These are phyloP conservation scores for Delphinus delphis DNA, from an alignment of 2,113 vertebrate genomes.

Conservation along the genomic window DNA sequence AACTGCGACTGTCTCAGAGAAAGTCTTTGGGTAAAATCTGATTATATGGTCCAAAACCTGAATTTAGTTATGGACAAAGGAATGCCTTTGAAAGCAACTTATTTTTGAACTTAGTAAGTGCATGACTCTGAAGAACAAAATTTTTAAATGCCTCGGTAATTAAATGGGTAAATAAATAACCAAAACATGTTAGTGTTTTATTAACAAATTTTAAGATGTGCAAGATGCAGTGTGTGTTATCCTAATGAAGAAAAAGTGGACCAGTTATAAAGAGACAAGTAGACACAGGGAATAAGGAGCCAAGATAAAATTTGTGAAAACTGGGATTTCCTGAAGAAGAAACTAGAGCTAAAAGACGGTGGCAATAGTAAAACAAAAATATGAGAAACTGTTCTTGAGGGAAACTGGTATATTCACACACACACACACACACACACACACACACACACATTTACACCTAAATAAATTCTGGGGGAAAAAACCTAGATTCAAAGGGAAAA, in stretches of 20 bases:
- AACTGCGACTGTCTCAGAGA: background rate
- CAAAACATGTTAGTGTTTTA: background rate
- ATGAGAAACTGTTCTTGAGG: background rate
- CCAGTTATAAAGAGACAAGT: background rate
- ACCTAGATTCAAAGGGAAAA: background rate
- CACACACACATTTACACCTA: background rate
- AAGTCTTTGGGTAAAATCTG: background rate
- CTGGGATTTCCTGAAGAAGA: background rate
- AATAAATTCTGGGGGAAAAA: background rate
- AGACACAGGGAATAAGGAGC: background rate
- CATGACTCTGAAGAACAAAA: background rate
- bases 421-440: background rate
- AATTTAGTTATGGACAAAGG: background rate
- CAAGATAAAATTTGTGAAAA: conserved; percentile 6
- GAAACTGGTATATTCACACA: background rate
- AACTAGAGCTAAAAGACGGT: background rate
- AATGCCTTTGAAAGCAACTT: background rate
- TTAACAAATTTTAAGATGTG: background rate
- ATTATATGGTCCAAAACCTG: background rate
- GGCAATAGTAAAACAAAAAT: background rate
- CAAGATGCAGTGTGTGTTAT: background rate
- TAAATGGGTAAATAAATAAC: background rate
- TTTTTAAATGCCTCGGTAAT: background rate
- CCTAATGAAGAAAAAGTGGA: background rate
- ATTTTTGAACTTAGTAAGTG: background rate